Percentiles rank a stretch among this genome's conserved stretches.
Evolutionary conservation across 2,797 vertebrate species (phyloP).

Genomic region (Liparis tanakae): DNA sequence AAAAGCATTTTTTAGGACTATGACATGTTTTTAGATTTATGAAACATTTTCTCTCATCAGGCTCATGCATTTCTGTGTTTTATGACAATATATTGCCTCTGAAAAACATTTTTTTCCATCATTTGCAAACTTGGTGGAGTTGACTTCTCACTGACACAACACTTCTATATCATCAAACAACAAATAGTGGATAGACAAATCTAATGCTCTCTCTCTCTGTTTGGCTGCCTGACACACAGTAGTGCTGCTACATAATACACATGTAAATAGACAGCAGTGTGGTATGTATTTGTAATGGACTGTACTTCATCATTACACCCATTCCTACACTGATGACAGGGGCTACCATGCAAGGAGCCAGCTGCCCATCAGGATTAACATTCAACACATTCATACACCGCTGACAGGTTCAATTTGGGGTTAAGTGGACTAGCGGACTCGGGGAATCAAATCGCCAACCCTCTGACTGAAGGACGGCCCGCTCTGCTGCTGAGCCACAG

Average conservation of each 20-base stretch:
- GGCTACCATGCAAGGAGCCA: too few species aligned
- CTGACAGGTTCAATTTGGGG: too few species aligned
- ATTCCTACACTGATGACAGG: too few species aligned
- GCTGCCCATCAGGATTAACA: too few species aligned
- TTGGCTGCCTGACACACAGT: constrained; percentile 3
- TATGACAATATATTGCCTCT: constrained; percentile 33
- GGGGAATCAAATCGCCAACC: too few species aligned
- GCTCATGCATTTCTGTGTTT: constrained; percentile 35
- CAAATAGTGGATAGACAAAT: neutral
- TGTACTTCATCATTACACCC: too few species aligned
- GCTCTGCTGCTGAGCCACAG: too few species aligned
- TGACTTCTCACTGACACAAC: constrained; percentile 19
- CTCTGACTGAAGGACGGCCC: too few species aligned
- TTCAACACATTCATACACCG: too few species aligned
- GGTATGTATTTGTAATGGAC: constrained; percentile 6
- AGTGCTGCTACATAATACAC: neutral
- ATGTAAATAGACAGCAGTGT: constrained; percentile 4
- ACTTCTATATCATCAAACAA: constrained; percentile 17
- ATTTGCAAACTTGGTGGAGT: neutral
- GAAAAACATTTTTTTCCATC: constrained; percentile 21
- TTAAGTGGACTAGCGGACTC: too few species aligned
- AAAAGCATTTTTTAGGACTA: constrained; percentile 60
- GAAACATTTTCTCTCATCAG: constrained; percentile 46
- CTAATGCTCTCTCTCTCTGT: neutral
- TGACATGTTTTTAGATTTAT: constrained; percentile 62